phyloP scores from a whole-genome alignment of 2,797 vertebrate species.

The Anas georgica region DNA sequence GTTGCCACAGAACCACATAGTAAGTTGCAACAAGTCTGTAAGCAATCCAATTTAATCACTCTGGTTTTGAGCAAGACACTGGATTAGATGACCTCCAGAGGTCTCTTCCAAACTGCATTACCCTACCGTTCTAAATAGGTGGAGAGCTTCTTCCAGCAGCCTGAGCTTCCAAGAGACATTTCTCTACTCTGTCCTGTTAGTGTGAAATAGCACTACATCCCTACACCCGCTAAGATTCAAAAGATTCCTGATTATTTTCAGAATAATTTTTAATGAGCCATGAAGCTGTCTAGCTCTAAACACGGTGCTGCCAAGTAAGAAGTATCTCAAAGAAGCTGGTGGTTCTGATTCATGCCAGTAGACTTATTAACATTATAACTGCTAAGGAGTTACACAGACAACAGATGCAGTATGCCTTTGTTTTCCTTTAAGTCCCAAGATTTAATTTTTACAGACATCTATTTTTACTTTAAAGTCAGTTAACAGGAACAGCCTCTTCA shows the following conservation, averaged over 20 bases:
- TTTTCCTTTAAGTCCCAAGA: not conserved
- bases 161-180: not conserved
- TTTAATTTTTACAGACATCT: not conserved
- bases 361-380: not conserved
- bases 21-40: not conserved
- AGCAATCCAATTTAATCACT: not conserved
- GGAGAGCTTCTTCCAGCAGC: not conserved
- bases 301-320: not conserved
- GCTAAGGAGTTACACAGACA: not conserved
- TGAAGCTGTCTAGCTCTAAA: not conserved
- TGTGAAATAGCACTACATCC: not conserved
- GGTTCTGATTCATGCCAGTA: not conserved
- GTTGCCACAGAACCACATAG: not conserved
- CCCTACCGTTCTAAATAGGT: not conserved
- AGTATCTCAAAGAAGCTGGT: not conserved
- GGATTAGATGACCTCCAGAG: not conserved
- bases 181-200: not conserved
- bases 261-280: not conserved
- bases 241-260: not conserved
- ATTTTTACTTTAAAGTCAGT: not conserved
- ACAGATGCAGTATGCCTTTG: not conserved
- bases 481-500: not conserved
- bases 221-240: not conserved
- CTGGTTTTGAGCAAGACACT: not conserved
- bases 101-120: not conserved